Evolutionary conservation across 2,888 invertebrate species (phyloP), one percentile per base, ranked within the genome.

Genomic region (Acleris laterana): DNA sequence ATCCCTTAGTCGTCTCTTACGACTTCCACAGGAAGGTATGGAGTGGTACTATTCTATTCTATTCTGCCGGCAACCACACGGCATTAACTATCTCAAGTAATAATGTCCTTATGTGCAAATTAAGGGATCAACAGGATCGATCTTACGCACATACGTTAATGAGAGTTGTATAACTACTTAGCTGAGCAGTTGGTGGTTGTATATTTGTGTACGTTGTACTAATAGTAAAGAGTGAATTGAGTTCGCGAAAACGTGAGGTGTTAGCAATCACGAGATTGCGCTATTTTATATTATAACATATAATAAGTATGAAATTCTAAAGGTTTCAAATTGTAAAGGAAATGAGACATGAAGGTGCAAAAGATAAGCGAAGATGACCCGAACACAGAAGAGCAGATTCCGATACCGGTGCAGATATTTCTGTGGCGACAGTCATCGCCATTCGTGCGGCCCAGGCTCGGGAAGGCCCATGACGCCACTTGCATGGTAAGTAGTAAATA

Each of bases 391-490:
- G 95, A 97, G 79, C 94, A 96, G 63, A 94, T 99, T 70, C 99
- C 99, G 1, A 96, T 99, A 71, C 98, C 99, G 1, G 98, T 99
- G 68, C 99, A 99, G 91, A 97, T 98, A 78, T 99, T 99, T 91
- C 94, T 99, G 69, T 99, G 99, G 99, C 95, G 98, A 77, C 99
- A 99, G 93, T 97, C 98, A 71, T 98, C 99, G 72, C 99, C 99
- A 13, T 99, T 99, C 86, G 98, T 99, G 67, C 95, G 98, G 74
- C 98, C 99, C 13, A 97, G 98, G 87, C 94, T 99, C 71, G 98
- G 99, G 74, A 99, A 99, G 90, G 94, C 98, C 44, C 99, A 99
- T 86, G 99, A 99, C 91, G 98, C 99, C 25, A 97, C 98, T 68
- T 99, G 99, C 91, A 97, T 97, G 97, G 99, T 99, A 94, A 95